Evolutionary conservation across 2,888 invertebrate genomes (phyloP), one percentile per base, ranked within the genome.

Genomic region (Diploptera punctata): DNA sequence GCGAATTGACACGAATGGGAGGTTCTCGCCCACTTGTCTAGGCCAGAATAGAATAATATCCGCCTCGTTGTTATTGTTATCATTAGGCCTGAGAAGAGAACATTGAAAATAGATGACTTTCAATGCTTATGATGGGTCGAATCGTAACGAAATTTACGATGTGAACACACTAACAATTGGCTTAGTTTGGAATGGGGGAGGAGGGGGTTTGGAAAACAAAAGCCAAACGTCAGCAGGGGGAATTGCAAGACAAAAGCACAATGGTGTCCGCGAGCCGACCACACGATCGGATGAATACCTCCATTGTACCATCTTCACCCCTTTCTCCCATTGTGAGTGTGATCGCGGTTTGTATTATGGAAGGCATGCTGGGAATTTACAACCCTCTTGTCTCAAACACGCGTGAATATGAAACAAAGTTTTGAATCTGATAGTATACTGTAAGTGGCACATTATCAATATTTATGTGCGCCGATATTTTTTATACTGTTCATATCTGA

Each of bases 101-200:
- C 47, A 65, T 65, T 47, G 65, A 47, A 65, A 65, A 65, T 65
- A 65, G 47, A 65, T 65, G 65, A 65, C 65, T 65, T 43, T 65
- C 65, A 47, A 65, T 65, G 65, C 29, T 26, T 31, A 26, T 65
- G 65, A 65, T 65, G 65, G 65, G 44, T 26, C 65, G 65, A 65
- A 65, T 65, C 65, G 44, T 47, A 65, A 47, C 65, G 29, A 65
- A 73, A 73, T 73, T 73, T 70, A 73, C 73, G 73, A 73, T 67
- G 67, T 47, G 70, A 65, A 33, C 65, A 73, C 70, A 73, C 67
- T 70, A 73, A 73, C 73, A 73, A 73, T 70, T 73, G 73, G 73
- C 61, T 70, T 65, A 65, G 61, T 57, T 57, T 57, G 31, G 57
- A 57, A 57, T 13, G 57, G 38, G 19, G 3, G 21, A 24, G 62